A percentile compares a stretch with the other conserved stretches of the same genome.
Conservation (phyloP, 2,113 vertebrate genomes). For the Eretmochelys imbricata region DNA sequence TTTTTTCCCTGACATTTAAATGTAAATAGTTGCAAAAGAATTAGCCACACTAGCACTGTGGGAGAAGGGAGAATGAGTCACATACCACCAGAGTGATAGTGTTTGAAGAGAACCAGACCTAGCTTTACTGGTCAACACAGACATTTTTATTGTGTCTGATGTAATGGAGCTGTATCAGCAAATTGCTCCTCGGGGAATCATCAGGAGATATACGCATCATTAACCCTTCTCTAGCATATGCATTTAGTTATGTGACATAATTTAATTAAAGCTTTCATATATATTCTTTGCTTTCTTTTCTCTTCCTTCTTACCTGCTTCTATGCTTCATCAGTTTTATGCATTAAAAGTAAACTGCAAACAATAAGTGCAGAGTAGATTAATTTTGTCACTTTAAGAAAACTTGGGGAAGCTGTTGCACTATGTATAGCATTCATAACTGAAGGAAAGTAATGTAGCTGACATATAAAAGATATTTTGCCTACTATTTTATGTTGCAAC, state of each 20-base stretch:
- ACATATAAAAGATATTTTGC: background rate
- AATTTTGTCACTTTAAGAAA: background rate
- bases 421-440: background rate
- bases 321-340: background rate
- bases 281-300: background rate
- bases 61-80: constrained; percentile 61
- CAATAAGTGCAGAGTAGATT: background rate
- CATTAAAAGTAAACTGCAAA: background rate
- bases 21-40: constrained; percentile 71
- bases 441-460: background rate
- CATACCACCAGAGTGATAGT: constrained; percentile 80
- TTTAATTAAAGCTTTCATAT: constrained; percentile 38
- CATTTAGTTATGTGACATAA: constrained; percentile 64
- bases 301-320: background rate
- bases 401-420: background rate
- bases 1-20: constrained; percentile 60
- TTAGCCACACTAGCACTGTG: constrained; percentile 30
- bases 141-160: constrained; percentile 89
- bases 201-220: constrained; percentile 85
- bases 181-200: constrained; percentile 86
- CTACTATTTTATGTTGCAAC: background rate
- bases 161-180: constrained; percentile 90
- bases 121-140: constrained; percentile 82
- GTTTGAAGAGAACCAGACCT: constrained; percentile 83
- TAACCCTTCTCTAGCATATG: constrained; percentile 82